Percentiles rank a stretch among this genome's conserved stretches.
phyloP scores from a whole-genome alignment of 2,888 invertebrate genomes.

The Chymomyza caudatula region DNA sequence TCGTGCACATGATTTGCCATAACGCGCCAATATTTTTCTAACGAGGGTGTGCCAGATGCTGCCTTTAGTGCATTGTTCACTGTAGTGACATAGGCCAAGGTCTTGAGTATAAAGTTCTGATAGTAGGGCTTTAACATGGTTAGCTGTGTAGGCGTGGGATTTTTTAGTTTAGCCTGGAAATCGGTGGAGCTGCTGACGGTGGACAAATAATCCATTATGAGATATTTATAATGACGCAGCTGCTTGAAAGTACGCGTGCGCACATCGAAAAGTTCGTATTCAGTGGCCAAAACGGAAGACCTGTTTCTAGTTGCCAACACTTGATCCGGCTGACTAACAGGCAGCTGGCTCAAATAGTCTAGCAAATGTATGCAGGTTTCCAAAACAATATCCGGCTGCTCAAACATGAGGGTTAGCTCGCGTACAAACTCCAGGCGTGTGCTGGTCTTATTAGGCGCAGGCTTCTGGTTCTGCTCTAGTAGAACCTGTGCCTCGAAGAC shows the following conservation, averaged over 20 bases:
- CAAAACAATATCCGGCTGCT: slow-evolving; percentile 81
- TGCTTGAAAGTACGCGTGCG: slow-evolving; percentile 85
- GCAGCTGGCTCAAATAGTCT: slow-evolving; percentile 83
- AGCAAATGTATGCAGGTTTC: slow-evolving; percentile 84
- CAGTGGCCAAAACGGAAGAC: slow-evolving; percentile 48
- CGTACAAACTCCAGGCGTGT: slow-evolving; percentile 84
- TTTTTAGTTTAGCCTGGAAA: slow-evolving; percentile 84
- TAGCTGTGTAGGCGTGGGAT: slow-evolving; percentile 79
- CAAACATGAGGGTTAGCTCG: slow-evolving; percentile 83
- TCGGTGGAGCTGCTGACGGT: slow-evolving; percentile 83
- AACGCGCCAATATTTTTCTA: slow-evolving; percentile 89
- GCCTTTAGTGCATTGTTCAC: slow-evolving; percentile 82
- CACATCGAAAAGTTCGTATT: slow-evolving; percentile 81
- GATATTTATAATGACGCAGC: slow-evolving; percentile 90
- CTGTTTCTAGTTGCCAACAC: slow-evolving; percentile 68
- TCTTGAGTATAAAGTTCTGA: slow-evolving; percentile 84
- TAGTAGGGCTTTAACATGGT: slow-evolving; percentile 82
- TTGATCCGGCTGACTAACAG: slow-evolving; percentile 80
- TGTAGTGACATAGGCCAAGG: slow-evolving; percentile 83
- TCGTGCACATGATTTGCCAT: slow-evolving; percentile 89
- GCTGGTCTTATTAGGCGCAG: slow-evolving; percentile 47
- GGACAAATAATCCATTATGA: slow-evolving; percentile 86
- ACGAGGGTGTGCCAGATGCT: slow-evolving; percentile 76
- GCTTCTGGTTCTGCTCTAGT: slow-evolving; percentile 77
- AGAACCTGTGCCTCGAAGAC: slow-evolving; percentile 85